Evolutionary conservation across 2,113 vertebrate species (phyloP).

Genomic region (Peromyscus leucopus): DNA sequence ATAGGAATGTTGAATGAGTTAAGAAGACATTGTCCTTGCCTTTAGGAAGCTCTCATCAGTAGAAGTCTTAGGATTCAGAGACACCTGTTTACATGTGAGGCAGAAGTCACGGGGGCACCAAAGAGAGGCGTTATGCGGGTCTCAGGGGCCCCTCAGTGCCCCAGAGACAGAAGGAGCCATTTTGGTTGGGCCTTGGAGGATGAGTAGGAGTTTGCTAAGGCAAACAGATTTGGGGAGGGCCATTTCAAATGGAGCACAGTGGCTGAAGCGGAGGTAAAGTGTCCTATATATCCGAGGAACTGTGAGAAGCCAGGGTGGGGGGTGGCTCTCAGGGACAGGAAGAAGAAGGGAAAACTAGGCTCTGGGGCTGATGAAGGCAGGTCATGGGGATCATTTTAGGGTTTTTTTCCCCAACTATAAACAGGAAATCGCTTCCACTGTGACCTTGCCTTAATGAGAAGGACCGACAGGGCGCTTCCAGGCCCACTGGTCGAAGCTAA

Average conservation of each 20-base stretch:
- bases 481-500: not conserved
- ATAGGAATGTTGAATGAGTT: not conserved
- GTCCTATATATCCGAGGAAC: not conserved
- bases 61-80: not conserved
- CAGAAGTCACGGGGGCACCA: not conserved
- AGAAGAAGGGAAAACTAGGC: not conserved
- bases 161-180: not conserved
- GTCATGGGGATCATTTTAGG: not conserved
- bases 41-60: not conserved
- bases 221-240: not conserved
- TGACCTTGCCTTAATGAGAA: not conserved
- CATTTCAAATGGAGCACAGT: not conserved
- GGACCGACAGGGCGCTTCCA: not conserved
- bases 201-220: constrained; percentile 26
- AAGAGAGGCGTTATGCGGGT: not conserved
- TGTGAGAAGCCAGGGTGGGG: not conserved
- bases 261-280: not conserved
- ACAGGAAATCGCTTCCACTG: not conserved
- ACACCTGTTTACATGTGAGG: not conserved
- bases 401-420: not conserved
- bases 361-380: not conserved
- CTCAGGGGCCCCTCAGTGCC: not conserved
- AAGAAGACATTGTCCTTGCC: not conserved
- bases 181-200: not conserved
- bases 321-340: too few species aligned